phyloP scores from a whole-genome alignment of 1,140 invertebrate species.

The Pogonus chalceus region DNA sequence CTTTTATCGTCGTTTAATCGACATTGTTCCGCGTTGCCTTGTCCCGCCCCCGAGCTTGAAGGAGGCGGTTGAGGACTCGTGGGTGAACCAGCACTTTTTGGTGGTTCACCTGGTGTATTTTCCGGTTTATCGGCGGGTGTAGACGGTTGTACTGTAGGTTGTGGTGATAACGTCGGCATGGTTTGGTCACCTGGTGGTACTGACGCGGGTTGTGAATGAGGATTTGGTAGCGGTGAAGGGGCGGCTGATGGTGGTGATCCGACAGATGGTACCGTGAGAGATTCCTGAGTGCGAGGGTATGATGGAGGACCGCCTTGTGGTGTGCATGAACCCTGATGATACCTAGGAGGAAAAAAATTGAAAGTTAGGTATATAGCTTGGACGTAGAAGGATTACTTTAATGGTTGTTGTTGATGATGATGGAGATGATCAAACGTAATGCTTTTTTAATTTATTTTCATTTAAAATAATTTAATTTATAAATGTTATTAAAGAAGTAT shows the following conservation, averaged over 20 bases:
- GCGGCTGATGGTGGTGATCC: slow-evolving; percentile 65
- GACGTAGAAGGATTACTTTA: not conserved
- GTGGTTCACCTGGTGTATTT: slow-evolving; percentile 24
- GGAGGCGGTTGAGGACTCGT: not conserved
- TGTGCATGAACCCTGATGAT: slow-evolving; percentile 36
- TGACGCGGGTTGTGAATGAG: slow-evolving; percentile 58
- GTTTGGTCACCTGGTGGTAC: slow-evolving; percentile 61
- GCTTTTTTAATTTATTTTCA: no score
- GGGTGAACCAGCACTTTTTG: slow-evolving; percentile 33
- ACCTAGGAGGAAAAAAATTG: not conserved
- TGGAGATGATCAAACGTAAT: not conserved
- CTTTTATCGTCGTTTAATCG: slow-evolving; percentile 15
- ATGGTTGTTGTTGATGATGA: not conserved
- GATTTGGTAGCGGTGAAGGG: slow-evolving; percentile 66
- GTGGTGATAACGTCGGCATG: slow-evolving; percentile 56
- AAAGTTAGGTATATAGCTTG: not conserved
- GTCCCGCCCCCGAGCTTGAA: not conserved
- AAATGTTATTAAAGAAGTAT: no score
- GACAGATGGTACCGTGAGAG: slow-evolving; percentile 52
- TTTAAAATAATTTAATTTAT: no score
- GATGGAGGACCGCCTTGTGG: slow-evolving; percentile 50
- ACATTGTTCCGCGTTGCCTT: slow-evolving; percentile 2
- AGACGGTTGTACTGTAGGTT: slow-evolving; percentile 21
- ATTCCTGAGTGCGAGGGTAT: slow-evolving; percentile 52
- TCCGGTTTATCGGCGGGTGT: slow-evolving; percentile 15